Conservation (phyloP, 2,797 vertebrate species). For the Enteromius anoplus region DNA sequence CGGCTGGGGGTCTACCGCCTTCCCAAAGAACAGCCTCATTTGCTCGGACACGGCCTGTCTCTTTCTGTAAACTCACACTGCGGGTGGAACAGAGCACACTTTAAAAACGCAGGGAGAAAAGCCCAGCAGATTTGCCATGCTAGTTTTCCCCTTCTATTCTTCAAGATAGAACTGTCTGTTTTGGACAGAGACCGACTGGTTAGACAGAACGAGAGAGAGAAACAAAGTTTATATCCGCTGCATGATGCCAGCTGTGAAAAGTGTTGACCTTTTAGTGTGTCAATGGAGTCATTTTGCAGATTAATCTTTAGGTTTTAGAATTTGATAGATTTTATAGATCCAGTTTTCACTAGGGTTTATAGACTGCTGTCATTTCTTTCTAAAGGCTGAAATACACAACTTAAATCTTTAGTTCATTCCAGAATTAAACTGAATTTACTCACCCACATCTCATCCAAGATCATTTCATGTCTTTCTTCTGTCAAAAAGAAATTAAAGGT, state of each 20-base stretch:
- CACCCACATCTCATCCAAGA: too few relatives aligned
- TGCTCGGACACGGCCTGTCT: slow-evolving; percentile 51
- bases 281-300: neutral
- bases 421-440: neutral
- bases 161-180: slow-evolving; percentile 12
- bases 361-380: neutral
- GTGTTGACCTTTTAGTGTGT: neutral
- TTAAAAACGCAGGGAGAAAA: slow-evolving; percentile 8
- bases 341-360: neutral
- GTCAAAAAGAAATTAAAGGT: neutral
- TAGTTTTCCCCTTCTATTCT: slow-evolving; percentile 24
- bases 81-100: slow-evolving; percentile 2
- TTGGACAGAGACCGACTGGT: neutral
- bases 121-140: slow-evolving; percentile 20
- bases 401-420: neutral
- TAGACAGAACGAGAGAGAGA: neutral
- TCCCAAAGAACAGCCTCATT: slow-evolving; percentile 47
- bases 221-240: slow-evolving; percentile 20
- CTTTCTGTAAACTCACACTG: slow-evolving; percentile 47
- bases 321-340: neutral
- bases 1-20: slow-evolving; percentile 29
- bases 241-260: neutral
- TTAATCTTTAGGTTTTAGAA: slow-evolving; percentile 8
- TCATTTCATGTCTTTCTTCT: too few relatives aligned
- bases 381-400: neutral